Conservation (phyloP, 2,797 vertebrate genomes). For the Limosa lapponica region DNA sequence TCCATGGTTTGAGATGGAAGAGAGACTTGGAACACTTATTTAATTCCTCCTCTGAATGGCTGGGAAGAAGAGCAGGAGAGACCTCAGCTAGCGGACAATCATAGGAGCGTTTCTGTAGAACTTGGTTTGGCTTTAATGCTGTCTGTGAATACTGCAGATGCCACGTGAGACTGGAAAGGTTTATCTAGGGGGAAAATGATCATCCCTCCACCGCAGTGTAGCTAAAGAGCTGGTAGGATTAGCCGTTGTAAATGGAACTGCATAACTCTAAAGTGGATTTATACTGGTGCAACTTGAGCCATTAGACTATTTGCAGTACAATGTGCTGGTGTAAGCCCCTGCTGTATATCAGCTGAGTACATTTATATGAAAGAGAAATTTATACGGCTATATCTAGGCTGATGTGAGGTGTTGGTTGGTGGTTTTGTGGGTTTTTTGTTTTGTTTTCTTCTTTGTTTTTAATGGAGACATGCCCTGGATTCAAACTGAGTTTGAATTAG, state of each 20-base stretch:
- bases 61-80: background rate
- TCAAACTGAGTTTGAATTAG: background rate
- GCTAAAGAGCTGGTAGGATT: background rate
- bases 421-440: background rate
- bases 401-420: background rate
- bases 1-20: background rate
- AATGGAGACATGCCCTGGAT: background rate
- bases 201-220: background rate
- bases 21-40: background rate
- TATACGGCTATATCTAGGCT: background rate
- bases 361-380: background rate
- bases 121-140: background rate
- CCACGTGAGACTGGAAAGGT: background rate
- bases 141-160: background rate
- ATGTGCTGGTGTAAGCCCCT: background rate
- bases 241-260: background rate
- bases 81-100: background rate
- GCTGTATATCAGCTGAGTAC: background rate
- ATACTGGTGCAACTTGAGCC: background rate
- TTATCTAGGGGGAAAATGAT: background rate
- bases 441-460: background rate
- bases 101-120: background rate
- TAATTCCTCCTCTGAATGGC: background rate
- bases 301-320: background rate
- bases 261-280: background rate